Evolutionary conservation across 2,113 vertebrate species (phyloP).

Genomic region (Dolichotis patagonum): DNA sequence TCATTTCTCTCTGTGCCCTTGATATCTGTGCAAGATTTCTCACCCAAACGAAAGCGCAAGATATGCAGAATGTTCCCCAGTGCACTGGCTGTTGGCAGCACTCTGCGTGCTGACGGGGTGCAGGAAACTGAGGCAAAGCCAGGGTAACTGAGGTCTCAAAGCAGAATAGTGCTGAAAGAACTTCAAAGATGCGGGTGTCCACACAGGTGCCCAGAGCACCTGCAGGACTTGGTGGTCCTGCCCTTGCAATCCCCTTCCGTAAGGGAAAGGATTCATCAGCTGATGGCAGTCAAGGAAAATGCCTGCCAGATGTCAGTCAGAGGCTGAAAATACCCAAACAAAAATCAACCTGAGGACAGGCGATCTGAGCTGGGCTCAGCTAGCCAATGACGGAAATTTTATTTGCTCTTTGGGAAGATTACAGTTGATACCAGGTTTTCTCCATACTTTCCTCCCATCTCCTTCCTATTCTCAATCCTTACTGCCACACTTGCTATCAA

Average conservation of each 20-base stretch:
- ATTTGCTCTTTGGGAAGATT: background rate
- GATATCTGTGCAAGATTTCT: background rate
- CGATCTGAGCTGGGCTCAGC: background rate
- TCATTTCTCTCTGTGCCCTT: background rate
- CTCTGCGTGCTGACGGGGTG: background rate
- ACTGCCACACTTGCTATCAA: background rate
- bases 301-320: background rate
- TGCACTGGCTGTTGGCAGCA: rapidly evolving
- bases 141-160: background rate
- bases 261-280: background rate
- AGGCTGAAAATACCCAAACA: background rate
- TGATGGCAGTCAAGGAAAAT: background rate
- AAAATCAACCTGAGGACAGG: background rate
- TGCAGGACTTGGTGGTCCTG: background rate
- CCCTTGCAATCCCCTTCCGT: background rate
- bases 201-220: background rate
- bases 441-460: background rate
- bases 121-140: background rate
- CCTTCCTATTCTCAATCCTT: background rate
- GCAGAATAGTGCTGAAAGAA: background rate
- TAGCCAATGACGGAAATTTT: background rate
- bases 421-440: background rate
- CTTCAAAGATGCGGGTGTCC: background rate
- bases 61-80: background rate
- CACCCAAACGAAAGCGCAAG: background rate